phyloP scores from a whole-genome alignment of 2,888 invertebrate species.

The Monochamus alternatus region DNA sequence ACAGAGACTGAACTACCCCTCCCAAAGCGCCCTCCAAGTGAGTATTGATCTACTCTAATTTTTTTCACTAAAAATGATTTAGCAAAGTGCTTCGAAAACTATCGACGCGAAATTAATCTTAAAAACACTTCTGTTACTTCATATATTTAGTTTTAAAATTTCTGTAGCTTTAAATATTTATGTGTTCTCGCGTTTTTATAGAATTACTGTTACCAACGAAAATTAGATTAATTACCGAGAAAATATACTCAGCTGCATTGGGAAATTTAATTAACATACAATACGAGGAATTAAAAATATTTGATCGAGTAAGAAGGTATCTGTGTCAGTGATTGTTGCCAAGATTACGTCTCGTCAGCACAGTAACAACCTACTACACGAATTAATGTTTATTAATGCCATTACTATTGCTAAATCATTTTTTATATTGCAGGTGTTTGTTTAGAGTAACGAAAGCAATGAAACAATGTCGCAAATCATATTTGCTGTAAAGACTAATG shows the following conservation, averaged over 20 bases:
- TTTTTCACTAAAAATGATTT: constrained; percentile 33
- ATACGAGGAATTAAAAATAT: constrained; percentile 27
- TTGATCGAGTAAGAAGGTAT: constrained; percentile 36
- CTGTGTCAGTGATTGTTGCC: constrained; percentile 49
- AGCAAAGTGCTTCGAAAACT: not conserved
- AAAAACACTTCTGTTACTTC: too few species aligned
- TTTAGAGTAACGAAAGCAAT: constrained; percentile 36
- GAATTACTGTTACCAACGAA: not conserved
- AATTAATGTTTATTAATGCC: constrained; percentile 11
- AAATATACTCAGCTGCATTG: not conserved
- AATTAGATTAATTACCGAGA: not conserved
- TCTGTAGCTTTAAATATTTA: too few species aligned
- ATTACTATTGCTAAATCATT: constrained; percentile 35
- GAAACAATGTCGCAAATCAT: not conserved
- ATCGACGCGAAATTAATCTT: too few species aligned
- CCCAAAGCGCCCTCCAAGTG: constrained; percentile 88
- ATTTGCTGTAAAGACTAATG: not conserved
- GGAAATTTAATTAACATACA: constrained; percentile 18
- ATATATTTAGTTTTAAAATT: too few species aligned
- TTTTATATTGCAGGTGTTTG: constrained; percentile 42
- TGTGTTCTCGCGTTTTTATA: too few species aligned
- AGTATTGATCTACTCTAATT: constrained; percentile 66
- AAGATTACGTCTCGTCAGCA: constrained; percentile 43
- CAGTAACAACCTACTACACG: constrained; percentile 1
- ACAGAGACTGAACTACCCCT: constrained; percentile 82